These are phyloP conservation scores for Limosa lapponica DNA, from an alignment of 2,797 vertebrate genomes.

Conservation along the genomic window DNA sequence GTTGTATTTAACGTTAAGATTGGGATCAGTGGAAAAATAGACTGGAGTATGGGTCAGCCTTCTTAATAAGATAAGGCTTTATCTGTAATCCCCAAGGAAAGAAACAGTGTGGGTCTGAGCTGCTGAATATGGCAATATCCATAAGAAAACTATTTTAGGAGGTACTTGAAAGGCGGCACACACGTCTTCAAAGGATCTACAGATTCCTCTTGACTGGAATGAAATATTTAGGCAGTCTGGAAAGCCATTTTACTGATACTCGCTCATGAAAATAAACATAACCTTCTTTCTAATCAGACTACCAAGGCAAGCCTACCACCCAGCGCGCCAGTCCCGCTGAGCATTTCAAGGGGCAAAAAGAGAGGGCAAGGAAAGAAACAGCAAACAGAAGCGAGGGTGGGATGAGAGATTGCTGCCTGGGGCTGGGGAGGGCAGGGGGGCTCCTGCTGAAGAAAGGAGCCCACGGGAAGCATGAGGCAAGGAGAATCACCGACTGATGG, in stretches of 20 bases:
- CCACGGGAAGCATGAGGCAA: not conserved
- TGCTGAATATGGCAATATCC: slow-evolving; percentile 17
- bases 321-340: accelerated
- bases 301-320: not conserved
- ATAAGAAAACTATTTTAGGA: slow-evolving; percentile 20
- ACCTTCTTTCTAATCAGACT: not conserved
- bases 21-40: not conserved
- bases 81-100: not conserved
- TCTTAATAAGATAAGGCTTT: not conserved
- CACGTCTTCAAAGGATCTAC: slow-evolving; percentile 1
- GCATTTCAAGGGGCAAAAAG: slow-evolving; percentile 14
- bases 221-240: not conserved
- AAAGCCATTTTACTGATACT: not conserved
- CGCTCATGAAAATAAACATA: slow-evolving; percentile 14
- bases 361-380: not conserved
- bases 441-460: not conserved
- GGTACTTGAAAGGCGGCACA: not conserved
- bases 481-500: not conserved
- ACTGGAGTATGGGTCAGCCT: not conserved
- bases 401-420: not conserved
- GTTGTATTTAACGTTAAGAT: slow-evolving; percentile 5
- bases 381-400: not conserved
- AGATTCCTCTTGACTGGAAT: not conserved
- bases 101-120: not conserved
- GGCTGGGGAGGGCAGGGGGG: not conserved